Percentiles rank a stretch among this genome's conserved stretches.
Conservation (phyloP, 2,113 vertebrate genomes). For the Xenopus laevis region DNA sequence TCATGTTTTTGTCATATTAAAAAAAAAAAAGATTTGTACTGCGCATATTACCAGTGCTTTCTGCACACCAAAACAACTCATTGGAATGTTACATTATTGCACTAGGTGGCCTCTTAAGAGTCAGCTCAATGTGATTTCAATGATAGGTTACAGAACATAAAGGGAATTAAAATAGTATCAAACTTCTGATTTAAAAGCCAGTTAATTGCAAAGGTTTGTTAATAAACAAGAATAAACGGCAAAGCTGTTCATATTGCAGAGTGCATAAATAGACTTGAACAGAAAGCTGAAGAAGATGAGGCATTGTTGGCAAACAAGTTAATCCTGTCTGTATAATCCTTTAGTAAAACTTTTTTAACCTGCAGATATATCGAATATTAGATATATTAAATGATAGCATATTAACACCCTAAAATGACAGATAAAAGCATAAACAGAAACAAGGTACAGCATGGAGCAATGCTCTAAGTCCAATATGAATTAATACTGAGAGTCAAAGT, state of each 20-base stretch:
- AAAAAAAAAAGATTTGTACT: slow-evolving; percentile 68
- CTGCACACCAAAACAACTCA: slow-evolving; percentile 65
- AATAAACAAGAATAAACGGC: slow-evolving; percentile 71
- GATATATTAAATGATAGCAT: too few species aligned
- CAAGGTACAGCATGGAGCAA: too few species aligned
- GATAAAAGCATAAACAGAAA: too few species aligned
- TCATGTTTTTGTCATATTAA: slow-evolving; percentile 62
- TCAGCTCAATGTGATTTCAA: slow-evolving; percentile 83
- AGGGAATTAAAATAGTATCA: slow-evolving; percentile 82
- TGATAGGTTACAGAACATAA: slow-evolving; percentile 78
- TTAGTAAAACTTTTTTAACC: too few species aligned
- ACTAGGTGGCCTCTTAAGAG: slow-evolving; percentile 79
- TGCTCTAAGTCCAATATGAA: too few species aligned
- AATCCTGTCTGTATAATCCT: too few species aligned
- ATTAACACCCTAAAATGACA: too few species aligned
- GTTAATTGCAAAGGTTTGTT: slow-evolving; percentile 80
- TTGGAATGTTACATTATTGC: slow-evolving; percentile 77
- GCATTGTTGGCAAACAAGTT: too few species aligned
- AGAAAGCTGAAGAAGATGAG: background rate
- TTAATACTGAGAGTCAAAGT: too few species aligned
- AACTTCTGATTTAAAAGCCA: slow-evolving; percentile 84
- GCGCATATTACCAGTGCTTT: slow-evolving; percentile 68
- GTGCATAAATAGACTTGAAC: slow-evolving; percentile 58
- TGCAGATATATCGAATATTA: too few species aligned
- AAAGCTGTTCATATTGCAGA: slow-evolving; percentile 55